Conservation (phyloP, 2,113 vertebrate species). For the Pseudorhombus dupliciocellatus region DNA sequence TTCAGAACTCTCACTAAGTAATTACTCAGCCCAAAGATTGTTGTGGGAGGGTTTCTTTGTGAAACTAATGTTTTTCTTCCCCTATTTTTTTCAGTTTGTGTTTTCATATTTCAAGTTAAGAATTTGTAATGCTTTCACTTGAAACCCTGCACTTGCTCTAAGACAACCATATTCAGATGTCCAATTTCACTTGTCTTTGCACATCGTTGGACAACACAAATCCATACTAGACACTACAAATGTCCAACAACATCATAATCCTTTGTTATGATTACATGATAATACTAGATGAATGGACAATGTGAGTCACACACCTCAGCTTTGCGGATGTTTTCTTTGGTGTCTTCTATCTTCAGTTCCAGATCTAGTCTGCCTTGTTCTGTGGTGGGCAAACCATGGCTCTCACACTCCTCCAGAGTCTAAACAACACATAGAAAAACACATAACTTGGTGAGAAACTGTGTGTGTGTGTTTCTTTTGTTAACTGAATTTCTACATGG, state of each 20-base stretch:
- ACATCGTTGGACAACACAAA: background rate
- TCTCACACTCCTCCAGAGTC: slow-evolving; percentile 92
- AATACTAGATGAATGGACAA: background rate
- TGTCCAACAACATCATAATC: no score
- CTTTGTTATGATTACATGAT: background rate
- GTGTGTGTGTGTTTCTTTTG: background rate
- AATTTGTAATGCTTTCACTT: background rate
- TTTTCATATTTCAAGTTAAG: no score
- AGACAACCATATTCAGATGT: background rate
- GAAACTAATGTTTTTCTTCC: no score
- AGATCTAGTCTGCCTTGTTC: slow-evolving; percentile 91
- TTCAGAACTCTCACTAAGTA: slow-evolving; percentile 11
- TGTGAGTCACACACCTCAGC: slow-evolving; percentile 84
- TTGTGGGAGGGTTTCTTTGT: background rate
- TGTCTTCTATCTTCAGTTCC: slow-evolving; percentile 94
- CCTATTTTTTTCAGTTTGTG: no score
- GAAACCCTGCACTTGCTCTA: background rate
- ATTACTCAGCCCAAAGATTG: slow-evolving; percentile 3
- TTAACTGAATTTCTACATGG: background rate
- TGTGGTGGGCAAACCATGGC: slow-evolving; percentile 85
- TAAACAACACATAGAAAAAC: slow-evolving; percentile 62
- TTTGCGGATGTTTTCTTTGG: slow-evolving; percentile 94
- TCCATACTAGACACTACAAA: background rate
- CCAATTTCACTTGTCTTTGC: background rate
- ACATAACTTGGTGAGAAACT: slow-evolving; percentile 5